Base-by-base conservation (phyloP, 2,888 invertebrate genomes). In the Tachina grossa region DNA sequence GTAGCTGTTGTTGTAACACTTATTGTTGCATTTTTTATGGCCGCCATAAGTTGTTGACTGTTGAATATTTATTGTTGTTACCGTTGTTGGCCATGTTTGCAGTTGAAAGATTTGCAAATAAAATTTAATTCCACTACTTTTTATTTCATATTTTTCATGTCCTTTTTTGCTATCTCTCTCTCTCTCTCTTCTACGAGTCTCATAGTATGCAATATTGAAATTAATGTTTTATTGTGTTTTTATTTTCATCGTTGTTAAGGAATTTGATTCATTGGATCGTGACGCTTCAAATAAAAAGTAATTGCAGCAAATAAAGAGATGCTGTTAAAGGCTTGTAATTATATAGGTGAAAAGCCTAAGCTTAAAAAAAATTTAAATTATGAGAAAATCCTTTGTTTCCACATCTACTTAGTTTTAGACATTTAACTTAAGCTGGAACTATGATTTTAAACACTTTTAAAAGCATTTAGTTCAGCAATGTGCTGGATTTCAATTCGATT, bases 41-140 rank as follows among this genome's bases (percentile, higher is more conserved):
- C 83, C 80, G 75, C 85, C 87, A 85, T 84, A 87, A 87, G 83
- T 80, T 85, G 82, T 87, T 79, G 85, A 87, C 71, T 84, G 86
- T 72, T 86, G 72, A 75, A 77, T 59, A 69, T 79, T 63, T 55
- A 63, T 74, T 85, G 74, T 47, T 72, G 77, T 63, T 65, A 31
- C 4, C 4, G 22, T 8, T 72, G 69, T 31, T 71, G 51, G 39
- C 53, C n/a, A 31, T 81, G 59, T 19, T 66, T 57, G 57, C 53
- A 22, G 16, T 31, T 51, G 57, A 75, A 55, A 63, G 81, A 75
- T 61, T 68, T 66, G 66, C 66, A 83, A 77, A 71, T 82, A 76
- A 82, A 63, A 71, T 66, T 77, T 83, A 76, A 76, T 65, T 71
- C 57, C 45, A 4, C 53, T 78, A 43, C 51, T 19, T 69, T 53